Evolutionary conservation across 2,113 vertebrate genomes (phyloP).

Genomic region (Falco punctatus): DNA sequence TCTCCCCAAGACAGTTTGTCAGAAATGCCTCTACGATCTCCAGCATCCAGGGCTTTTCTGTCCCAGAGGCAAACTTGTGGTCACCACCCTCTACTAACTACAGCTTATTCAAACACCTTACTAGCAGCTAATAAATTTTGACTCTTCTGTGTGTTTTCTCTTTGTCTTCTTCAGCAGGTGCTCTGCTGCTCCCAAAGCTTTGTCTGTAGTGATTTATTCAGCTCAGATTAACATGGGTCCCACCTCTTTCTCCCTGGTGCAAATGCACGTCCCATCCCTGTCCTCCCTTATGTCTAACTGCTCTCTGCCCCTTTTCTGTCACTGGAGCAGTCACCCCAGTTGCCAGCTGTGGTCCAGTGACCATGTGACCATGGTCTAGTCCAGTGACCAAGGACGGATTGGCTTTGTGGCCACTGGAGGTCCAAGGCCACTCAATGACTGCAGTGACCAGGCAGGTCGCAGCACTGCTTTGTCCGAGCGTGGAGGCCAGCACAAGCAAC

Average conservation of each 20-base stretch:
- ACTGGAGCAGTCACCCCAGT: not conserved
- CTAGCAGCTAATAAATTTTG: not conserved
- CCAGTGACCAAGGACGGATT: not conserved
- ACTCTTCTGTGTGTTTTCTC: not conserved
- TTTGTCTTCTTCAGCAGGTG: not conserved
- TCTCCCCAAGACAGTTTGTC: not conserved
- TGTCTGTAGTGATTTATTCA: not conserved
- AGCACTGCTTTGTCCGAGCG: rapidly evolving
- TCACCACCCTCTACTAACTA: not conserved
- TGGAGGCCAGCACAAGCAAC: not conserved
- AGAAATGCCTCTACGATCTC: not conserved
- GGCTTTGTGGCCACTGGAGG: not conserved
- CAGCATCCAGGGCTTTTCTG: not conserved
- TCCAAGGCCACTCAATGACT: not conserved
- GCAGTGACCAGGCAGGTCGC: not conserved
- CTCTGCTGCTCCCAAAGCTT: not conserved
- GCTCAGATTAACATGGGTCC: not conserved
- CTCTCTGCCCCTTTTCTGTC: not conserved
- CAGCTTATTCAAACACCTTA: not conserved
- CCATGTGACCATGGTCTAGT: too few relatives aligned
- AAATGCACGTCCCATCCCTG: not conserved
- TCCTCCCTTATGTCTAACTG: not conserved
- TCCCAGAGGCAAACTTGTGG: too few relatives aligned
- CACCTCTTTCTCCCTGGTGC: not conserved
- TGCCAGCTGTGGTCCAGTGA: not conserved